A percentile compares a stretch with the other conserved stretches of the same genome.
These are phyloP conservation scores for Ischnura elegans DNA, from an alignment of 2,888 invertebrate genomes.

Conservation along the genomic window DNA sequence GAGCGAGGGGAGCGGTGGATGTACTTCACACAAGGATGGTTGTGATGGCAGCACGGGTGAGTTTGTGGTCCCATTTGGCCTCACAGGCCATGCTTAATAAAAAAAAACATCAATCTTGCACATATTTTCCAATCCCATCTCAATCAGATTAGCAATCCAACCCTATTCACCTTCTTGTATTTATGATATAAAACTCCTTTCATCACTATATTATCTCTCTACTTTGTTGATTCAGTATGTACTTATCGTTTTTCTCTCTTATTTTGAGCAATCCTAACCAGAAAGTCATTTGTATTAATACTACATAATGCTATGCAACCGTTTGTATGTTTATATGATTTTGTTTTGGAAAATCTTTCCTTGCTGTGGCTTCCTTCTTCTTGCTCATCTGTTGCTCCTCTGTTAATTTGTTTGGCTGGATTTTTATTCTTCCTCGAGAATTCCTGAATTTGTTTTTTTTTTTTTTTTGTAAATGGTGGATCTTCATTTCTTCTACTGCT, in stretches of 20 bases:
- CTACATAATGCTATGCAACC: not conserved
- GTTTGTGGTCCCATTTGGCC: conserved; percentile 72
- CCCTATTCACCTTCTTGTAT: not conserved
- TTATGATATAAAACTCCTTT: not conserved
- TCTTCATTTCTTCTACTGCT: conserved; percentile 20
- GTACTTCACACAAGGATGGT: conserved; percentile 95
- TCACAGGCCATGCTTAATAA: conserved; percentile 3
- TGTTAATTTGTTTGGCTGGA: conserved; percentile 2
- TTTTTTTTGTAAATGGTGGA: not conserved
- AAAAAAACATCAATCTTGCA: not conserved
- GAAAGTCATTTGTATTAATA: not conserved
- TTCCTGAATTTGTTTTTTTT: not conserved
- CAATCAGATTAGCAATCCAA: conserved; percentile 5
- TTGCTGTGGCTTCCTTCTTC: conserved; percentile 13
- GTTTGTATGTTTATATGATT: not conserved
- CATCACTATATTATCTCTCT: conserved; percentile 23
- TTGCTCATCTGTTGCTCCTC: conserved; percentile 19
- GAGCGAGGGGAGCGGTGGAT: conserved; percentile 88
- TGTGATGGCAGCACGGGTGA: conserved; percentile 95
- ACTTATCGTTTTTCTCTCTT: conserved; percentile 21
- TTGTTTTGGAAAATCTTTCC: conserved; percentile 23
- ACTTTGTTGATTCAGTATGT: not conserved
- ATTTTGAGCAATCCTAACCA: not conserved
- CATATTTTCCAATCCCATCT: not conserved
- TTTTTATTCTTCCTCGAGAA: conserved; percentile 12